Evolutionary conservation across 2,113 vertebrate species (phyloP), one percentile per base, ranked within the genome.

Genomic region (Piaya cayana): DNA sequence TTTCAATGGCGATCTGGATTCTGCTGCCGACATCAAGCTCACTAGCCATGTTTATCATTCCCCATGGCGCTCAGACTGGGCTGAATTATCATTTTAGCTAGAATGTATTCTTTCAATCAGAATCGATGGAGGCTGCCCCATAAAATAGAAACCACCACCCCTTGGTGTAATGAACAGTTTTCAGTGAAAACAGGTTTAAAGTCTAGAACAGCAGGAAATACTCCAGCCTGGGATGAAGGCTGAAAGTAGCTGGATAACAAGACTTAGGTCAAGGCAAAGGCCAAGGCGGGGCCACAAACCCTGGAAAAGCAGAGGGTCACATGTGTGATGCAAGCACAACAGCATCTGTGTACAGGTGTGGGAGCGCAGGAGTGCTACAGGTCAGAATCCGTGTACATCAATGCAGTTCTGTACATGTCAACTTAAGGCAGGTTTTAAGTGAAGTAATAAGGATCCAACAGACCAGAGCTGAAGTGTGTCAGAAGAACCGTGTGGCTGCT

Each of bases 1-100:
- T 96, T 87, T 87, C 81, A 64, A 6, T n/a, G 78, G 81, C 87
- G 91, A 75, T 84, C 70, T 94, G 93, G 84, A 75, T 71, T 85
- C 81, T 87, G 82, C 93, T 93, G 81, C 29, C 11, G 14, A 55
- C 74, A 91, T 79, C 81, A 83, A 67, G 69, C n/a, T 69, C 80
- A 15, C 49, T 82, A 84, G 64, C 65, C 84, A 74, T 37, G 81
- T 69, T 89, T 88, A 82, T 87, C 84, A 37, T 56, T 84, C 58
- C 74, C 87, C 9, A 5, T 12, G 56, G 86, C 88, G 77, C 71
- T 67, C 3, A 3, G 67, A 58, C 30, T 12, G 6, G 50, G 71
- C 79, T 0, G 5, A 76, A 69, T 50, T 81, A 62, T 37, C 81
- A 23, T 77, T 72, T 85, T 30, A 74, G 42, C 64, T 62, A 79